Percentiles rank a stretch among this genome's conserved stretches.
Conservation (phyloP, 2,888 invertebrate genomes). For the Lypha dubia region DNA sequence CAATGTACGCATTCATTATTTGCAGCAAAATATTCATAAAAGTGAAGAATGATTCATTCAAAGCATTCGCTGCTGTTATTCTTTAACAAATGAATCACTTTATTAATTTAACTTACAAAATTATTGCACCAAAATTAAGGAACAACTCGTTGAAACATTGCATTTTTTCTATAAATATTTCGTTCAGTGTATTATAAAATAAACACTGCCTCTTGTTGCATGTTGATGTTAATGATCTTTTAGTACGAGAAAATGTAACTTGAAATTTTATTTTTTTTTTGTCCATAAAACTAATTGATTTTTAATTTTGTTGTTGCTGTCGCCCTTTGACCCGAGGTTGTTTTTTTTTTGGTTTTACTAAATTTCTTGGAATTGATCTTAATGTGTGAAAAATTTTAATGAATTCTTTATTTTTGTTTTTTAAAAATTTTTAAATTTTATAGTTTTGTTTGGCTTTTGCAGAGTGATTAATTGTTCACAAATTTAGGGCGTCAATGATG, state of each 20-base stretch:
- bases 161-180: too few species aligned
- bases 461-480: conserved; percentile 64
- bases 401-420: conserved; percentile 25
- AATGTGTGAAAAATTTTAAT: conserved; percentile 60
- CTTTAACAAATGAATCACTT: too few species aligned
- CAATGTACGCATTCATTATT: too few species aligned
- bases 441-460: conserved; percentile 25
- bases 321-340: conserved; percentile 53
- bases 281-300: conserved; percentile 62
- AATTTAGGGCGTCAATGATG: conserved; percentile 66
- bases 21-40: too few species aligned
- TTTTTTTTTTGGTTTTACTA: background rate
- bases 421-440: conserved; percentile 19
- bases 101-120: too few species aligned
- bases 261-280: too few species aligned
- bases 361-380: conserved; percentile 22
- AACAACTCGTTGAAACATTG: too few species aligned
- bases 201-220: background rate
- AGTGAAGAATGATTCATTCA: too few species aligned
- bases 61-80: too few species aligned
- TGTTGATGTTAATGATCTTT: conserved; percentile 58
- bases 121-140: too few species aligned
- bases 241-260: background rate
- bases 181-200: background rate
- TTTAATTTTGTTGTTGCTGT: conserved; percentile 58